Evolutionary conservation across 1,140 invertebrate species (phyloP).

Genomic region (Lamellibrachia luymesi): DNA sequence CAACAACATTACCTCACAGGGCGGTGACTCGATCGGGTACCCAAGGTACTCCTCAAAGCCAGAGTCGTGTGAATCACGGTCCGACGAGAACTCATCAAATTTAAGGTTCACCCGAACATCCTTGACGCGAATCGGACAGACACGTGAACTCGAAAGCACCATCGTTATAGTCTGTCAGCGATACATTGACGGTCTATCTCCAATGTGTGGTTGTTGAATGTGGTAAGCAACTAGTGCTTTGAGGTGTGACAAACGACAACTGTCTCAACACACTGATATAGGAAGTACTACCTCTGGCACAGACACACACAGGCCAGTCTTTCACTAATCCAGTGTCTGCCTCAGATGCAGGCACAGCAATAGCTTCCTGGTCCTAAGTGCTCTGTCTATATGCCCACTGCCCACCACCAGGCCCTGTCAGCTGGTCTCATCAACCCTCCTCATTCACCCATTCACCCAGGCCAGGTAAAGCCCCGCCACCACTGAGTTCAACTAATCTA

Average conservation of each 20-base stretch:
- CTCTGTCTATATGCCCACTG: background rate
- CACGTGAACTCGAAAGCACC: background rate
- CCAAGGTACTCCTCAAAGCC: background rate
- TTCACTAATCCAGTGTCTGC: background rate
- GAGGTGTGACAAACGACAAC: background rate
- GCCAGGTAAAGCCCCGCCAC: background rate
- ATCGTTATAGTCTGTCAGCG: background rate
- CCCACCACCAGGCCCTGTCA: background rate
- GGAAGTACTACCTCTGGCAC: no score
- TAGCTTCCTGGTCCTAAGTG: background rate
- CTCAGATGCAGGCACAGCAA: background rate
- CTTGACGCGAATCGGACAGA: background rate
- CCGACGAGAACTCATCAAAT: background rate
- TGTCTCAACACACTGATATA: background rate
- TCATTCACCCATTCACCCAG: background rate
- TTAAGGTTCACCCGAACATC: background rate
- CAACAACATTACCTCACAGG: background rate
- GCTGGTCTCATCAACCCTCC: background rate
- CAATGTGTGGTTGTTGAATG: background rate
- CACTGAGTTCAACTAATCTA: background rate
- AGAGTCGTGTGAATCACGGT: background rate
- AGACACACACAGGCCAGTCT: background rate
- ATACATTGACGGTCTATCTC: background rate
- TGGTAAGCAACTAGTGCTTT: background rate
- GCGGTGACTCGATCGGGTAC: background rate